phyloP scores from a whole-genome alignment of 1,140 invertebrate genomes.

The Hydropsyche tenuis region DNA sequence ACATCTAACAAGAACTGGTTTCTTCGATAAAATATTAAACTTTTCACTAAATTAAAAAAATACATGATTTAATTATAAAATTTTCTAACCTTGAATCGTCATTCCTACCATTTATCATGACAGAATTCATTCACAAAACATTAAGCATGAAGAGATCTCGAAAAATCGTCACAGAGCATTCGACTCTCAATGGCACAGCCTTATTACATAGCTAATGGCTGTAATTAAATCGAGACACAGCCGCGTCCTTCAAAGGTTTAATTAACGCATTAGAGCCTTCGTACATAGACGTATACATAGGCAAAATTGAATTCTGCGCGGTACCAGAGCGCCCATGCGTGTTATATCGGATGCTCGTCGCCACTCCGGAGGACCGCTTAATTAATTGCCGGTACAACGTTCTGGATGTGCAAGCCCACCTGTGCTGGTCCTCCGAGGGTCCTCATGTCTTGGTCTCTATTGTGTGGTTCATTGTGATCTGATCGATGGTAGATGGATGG shows the following conservation, averaged over 20 bases:
- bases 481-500: not conserved
- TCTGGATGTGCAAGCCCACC: conserved; percentile 19
- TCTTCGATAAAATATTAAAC: too few relatives aligned
- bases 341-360: not conserved
- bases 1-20: too few relatives aligned
- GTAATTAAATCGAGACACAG: conserved; percentile 21
- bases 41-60: too few relatives aligned
- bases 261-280: conserved; percentile 11
- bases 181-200: not conserved
- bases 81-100: too few relatives aligned
- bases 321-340: not conserved
- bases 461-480: too few relatives aligned
- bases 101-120: too few relatives aligned
- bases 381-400: conserved; percentile 34
- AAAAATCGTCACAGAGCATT: too few relatives aligned
- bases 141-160: too few relatives aligned
- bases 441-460: too few relatives aligned
- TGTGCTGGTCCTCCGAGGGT: conserved; percentile 22
- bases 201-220: conserved; percentile 2
- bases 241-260: not conserved
- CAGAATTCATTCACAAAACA: too few relatives aligned
- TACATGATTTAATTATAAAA: too few relatives aligned
- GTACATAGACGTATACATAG: not conserved
- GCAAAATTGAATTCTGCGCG: conserved; percentile 17
- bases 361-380: conserved; percentile 30